Evolutionary conservation across 1,140 invertebrate genomes (phyloP), one percentile per base, ranked within the genome.

Genomic region (Phocides pigmalion): DNA sequence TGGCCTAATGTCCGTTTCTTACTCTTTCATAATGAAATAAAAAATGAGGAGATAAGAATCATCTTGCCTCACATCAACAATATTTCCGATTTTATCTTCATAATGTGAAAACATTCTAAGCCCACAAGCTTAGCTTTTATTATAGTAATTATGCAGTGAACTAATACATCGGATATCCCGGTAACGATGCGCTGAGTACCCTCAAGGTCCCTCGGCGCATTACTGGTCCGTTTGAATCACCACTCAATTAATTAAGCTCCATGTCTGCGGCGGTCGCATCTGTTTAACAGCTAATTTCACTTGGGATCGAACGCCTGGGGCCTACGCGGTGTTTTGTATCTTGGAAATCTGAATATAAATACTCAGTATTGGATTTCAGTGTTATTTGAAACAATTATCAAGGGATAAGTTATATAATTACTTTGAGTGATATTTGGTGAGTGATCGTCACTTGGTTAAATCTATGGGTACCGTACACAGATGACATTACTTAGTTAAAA

Each of bases 181-280:
- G 16, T 59, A 59, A 59, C 42, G 54, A 25, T 42, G 41, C 53
- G 39, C n/a, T 17, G 39, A 58, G 53, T 4, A 3, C 25, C 25
- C 41, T 47, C n/a, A 6, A 11, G 14, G 37, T 28, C 54, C 54
- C 39, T 11, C 16, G 22, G 11, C 51, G 39, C 17, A 63, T 58
- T 66, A 63, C 59, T 22, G 61, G 19, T 15, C 59, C 20, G 63
- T 64, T 68, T 67, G 64, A 67, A 69, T 70, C 67, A 62, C 53
- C 68, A 68, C 66, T 72, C 72, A 72, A 75, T 75, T 75, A 75
- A 75, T 69, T 66, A 67, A 65, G 51, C 44, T 19, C 28, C 37
- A 64, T 66, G 62, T 58, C 37, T 62, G 58, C 47, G 54, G 63
- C 25, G 44, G 59, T 50, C 64, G 42, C 53, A 59, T 62, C 72